These are phyloP conservation scores for Trichomalopsis sarcophagae DNA, from an alignment of 1,140 invertebrate genomes.

Conservation along the genomic window DNA sequence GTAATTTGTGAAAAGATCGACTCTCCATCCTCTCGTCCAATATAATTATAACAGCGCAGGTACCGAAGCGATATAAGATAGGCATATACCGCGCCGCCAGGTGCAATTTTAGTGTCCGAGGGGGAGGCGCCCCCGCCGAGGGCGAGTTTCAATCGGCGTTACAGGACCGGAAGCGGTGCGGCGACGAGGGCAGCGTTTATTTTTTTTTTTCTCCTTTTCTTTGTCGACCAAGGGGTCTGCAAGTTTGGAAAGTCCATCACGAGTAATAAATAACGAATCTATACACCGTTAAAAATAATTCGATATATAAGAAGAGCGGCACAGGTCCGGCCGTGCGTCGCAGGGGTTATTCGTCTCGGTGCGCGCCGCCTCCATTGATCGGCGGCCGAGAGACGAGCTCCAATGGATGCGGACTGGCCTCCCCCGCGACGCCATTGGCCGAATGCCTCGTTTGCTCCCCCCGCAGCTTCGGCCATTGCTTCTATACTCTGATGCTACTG, in stretches of 20 bases:
- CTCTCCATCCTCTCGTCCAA: too few species aligned
- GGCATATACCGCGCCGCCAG: not conserved
- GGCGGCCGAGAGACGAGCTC: conserved; percentile 43
- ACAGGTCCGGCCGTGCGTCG: not conserved
- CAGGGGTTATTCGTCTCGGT: not conserved
- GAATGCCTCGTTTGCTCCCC: conserved; percentile 56
- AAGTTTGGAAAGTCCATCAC: too few species aligned
- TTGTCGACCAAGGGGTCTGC: not conserved
- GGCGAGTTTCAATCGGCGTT: not conserved
- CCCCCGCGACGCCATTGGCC: conserved; percentile 52
- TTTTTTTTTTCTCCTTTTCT: not conserved
- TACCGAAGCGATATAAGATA: not conserved
- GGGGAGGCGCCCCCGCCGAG: not conserved
- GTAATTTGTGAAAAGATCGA: too few species aligned
- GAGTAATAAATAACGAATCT: not conserved
- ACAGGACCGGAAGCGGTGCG: not conserved
- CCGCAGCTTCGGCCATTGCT: conserved; percentile 58
- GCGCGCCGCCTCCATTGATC: conserved; percentile 62
- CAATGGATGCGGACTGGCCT: conserved; percentile 56
- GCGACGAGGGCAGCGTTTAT: too few species aligned
- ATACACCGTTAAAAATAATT: not conserved
- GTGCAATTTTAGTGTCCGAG: not conserved
- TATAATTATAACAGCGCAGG: too few species aligned
- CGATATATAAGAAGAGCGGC: not conserved
- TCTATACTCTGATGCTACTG: not conserved